Percentiles rank a stretch among this genome's conserved stretches.
Evolutionary conservation across 2,797 vertebrate species (phyloP).

Genomic region (Coendou prehensilis): DNA sequence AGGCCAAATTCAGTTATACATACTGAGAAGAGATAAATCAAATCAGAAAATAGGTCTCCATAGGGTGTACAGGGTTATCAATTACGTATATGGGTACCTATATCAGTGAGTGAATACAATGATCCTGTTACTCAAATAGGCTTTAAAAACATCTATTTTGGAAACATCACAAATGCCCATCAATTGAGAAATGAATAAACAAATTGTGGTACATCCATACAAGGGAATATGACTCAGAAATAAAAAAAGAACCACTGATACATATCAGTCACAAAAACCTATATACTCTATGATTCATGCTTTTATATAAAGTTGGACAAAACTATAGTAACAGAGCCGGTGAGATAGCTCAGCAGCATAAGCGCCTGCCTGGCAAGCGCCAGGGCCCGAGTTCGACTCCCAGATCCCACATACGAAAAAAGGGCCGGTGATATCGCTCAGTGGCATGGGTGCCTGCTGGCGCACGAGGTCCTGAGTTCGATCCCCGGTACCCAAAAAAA

Average conservation of each 20-base stretch:
- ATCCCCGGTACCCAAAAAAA: too few relatives aligned
- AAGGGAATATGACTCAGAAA: conserved; percentile 16
- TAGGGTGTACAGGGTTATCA: not conserved
- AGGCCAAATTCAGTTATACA: not conserved
- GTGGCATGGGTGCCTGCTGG: too few relatives aligned
- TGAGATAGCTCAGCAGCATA: too few relatives aligned
- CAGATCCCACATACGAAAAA: too few relatives aligned
- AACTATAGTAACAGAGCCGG: not conserved
- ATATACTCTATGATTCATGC: not conserved
- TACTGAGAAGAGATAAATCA: not conserved
- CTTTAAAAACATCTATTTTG: not conserved
- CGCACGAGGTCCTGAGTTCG: too few relatives aligned
- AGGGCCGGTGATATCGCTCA: too few relatives aligned
- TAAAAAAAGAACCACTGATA: conserved; percentile 20
- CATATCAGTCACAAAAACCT: not conserved
- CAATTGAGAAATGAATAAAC: not conserved
- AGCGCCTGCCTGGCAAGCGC: too few relatives aligned
- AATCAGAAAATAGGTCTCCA: not conserved
- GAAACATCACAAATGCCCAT: not conserved
- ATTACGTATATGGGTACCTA: not conserved
- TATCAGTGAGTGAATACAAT: not conserved
- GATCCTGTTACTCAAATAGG: not conserved
- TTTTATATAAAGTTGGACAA: conserved; percentile 34
- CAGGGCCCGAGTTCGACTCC: too few relatives aligned
- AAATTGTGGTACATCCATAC: not conserved